These are phyloP conservation scores for Jordanella pulchra DNA, from an alignment of 2,797 vertebrate species.

Conservation along the genomic window DNA sequence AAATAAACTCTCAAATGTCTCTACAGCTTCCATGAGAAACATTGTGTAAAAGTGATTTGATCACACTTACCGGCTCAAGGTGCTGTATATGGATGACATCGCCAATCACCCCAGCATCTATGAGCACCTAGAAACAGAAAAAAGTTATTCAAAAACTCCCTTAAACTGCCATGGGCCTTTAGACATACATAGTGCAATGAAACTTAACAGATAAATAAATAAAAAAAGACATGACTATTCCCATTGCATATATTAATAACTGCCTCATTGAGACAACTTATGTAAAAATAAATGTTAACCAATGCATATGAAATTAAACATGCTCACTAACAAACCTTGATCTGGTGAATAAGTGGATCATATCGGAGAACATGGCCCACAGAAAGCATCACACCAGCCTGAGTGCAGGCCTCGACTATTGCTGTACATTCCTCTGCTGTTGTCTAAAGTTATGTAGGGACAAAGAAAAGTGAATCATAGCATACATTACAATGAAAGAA, in stretches of 20 bases:
- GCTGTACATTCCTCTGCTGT: slow-evolving; percentile 79
- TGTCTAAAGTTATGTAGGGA: slow-evolving; percentile 55
- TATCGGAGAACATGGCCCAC: slow-evolving; percentile 86
- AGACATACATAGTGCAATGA: background rate
- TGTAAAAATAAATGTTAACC: background rate
- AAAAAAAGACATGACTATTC: background rate
- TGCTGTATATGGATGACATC: slow-evolving; percentile 87
- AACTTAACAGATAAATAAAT: background rate
- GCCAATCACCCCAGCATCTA: slow-evolving; percentile 80
- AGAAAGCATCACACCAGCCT: slow-evolving; percentile 78
- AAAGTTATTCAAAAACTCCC: background rate
- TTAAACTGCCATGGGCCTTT: background rate
- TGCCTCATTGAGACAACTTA: background rate
- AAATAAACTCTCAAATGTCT: background rate
- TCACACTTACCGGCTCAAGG: slow-evolving; percentile 80
- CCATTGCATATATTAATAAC: background rate
- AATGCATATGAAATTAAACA: background rate
- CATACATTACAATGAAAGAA: background rate
- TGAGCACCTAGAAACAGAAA: slow-evolving; percentile 71
- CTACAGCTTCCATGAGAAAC: background rate
- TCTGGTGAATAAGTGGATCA: slow-evolving; percentile 78
- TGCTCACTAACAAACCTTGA: slow-evolving; percentile 72
- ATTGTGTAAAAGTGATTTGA: background rate
- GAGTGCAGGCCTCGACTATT: slow-evolving; percentile 77
- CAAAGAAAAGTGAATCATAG: background rate